phyloP scores from a whole-genome alignment of 2,113 vertebrate species.

The Alethe castanea region DNA sequence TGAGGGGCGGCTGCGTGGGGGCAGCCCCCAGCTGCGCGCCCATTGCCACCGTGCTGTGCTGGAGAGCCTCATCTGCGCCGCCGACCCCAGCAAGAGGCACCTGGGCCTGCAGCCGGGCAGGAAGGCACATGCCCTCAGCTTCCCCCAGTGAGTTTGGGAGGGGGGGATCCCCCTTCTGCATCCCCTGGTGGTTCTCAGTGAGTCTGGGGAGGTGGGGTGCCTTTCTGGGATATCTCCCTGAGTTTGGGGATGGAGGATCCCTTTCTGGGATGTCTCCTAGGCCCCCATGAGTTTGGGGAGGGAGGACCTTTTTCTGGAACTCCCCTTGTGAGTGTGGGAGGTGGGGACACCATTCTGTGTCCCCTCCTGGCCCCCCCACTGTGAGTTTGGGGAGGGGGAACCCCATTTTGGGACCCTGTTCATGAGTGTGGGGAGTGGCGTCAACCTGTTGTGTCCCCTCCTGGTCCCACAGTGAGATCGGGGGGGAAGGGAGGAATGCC shows the following conservation, averaged over 20 bases:
- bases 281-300: rapidly evolving
- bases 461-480: rapidly evolving
- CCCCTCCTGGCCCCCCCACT: neutral
- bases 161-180: neutral
- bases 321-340: too few relatives aligned
- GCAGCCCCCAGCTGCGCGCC: slow-evolving; percentile 61
- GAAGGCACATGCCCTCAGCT: slow-evolving; percentile 79
- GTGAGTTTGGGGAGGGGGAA: neutral
- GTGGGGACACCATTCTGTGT: too few relatives aligned
- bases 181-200: slow-evolving; percentile 65
- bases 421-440: rapidly evolving
- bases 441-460: neutral
- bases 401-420: neutral
- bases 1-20: slow-evolving; percentile 57
- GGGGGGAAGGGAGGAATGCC: too few relatives aligned
- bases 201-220: neutral
- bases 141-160: slow-evolving; percentile 77
- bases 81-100: slow-evolving; percentile 70
- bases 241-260: too few relatives aligned
- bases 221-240: too few relatives aligned
- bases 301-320: neutral
- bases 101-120: slow-evolving; percentile 84
- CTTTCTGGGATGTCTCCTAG: neutral
- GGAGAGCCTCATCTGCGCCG: slow-evolving; percentile 79
- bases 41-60: slow-evolving; percentile 88